phyloP scores from a whole-genome alignment of 2,797 vertebrate genomes.

The Pseudomugil tenellus region DNA sequence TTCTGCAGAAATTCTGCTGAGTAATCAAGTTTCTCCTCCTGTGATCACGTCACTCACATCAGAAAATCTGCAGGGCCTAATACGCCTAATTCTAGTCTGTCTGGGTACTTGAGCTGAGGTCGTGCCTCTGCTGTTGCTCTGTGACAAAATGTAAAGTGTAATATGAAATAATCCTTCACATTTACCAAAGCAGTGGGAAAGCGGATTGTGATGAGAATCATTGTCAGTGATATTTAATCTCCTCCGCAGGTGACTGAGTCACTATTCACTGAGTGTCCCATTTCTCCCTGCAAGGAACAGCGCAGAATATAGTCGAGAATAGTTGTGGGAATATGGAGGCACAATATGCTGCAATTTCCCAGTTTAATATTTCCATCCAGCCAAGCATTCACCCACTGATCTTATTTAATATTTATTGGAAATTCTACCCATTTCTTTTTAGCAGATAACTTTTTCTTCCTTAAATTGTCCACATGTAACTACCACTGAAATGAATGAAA shows the following conservation, averaged over 20 bases:
- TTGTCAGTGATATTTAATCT: conserved; percentile 52
- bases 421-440: not conserved
- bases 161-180: conserved; percentile 66
- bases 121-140: conserved; percentile 40
- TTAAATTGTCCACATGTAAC: not conserved
- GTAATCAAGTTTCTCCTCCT: conserved; percentile 27
- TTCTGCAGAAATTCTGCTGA: conserved; percentile 21
- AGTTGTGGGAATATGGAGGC: conserved; percentile 4
- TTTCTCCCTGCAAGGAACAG: conserved; percentile 16
- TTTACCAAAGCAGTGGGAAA: conserved; percentile 37
- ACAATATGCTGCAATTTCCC: not conserved
- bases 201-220: conserved; percentile 49
- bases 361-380: not conserved
- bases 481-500: not conserved
- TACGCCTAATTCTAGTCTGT: conserved; percentile 53
- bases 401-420: not conserved
- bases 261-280: conserved; percentile 16
- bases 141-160: conserved; percentile 54
- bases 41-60: conserved; percentile 29
- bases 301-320: not conserved
- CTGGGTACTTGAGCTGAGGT: conserved; percentile 49
- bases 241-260: conserved; percentile 47
- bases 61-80: conserved; percentile 52
- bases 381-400: not conserved
- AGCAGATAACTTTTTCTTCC: not conserved